A percentile compares a stretch with the other conserved stretches of the same genome.
Evolutionary conservation across 2,888 invertebrate species (phyloP).

Genomic region (Dinocampus coccinellae): DNA sequence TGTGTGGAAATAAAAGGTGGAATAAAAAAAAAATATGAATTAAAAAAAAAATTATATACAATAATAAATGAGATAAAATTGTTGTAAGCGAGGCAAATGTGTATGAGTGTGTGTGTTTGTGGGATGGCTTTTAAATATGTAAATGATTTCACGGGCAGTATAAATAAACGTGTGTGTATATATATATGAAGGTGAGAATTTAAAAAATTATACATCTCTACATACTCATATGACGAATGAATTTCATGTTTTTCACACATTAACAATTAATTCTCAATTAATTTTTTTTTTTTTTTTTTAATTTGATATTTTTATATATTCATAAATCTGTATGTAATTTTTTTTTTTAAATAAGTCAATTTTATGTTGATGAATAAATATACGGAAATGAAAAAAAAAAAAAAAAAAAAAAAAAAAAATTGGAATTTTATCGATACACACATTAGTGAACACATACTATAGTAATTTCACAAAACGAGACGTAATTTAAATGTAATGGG

Average conservation of each 20-base stretch:
- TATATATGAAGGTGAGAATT: neutral
- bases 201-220: neutral
- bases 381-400: too few relatives aligned
- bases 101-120: neutral
- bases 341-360: neutral
- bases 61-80: neutral
- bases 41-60: neutral
- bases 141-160: constrained; percentile 19
- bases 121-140: constrained; percentile 19
- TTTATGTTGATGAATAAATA: too few relatives aligned
- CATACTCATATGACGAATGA: neutral
- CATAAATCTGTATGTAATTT: neutral
- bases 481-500: constrained; percentile 42
- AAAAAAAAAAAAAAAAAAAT: neutral
- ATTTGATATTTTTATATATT: neutral
- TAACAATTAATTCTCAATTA: neutral
- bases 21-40: neutral
- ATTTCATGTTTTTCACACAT: neutral
- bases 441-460: constrained; percentile 11
- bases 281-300: neutral
- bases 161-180: neutral
- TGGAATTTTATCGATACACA: neutral
- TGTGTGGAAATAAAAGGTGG: neutral
- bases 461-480: constrained; percentile 35
- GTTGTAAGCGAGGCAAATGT: constrained; percentile 11